A percentile compares a stretch with the other conserved stretches of the same genome.
Evolutionary conservation across 2,888 invertebrate species (phyloP).

Genomic region (Blera fallax): DNA sequence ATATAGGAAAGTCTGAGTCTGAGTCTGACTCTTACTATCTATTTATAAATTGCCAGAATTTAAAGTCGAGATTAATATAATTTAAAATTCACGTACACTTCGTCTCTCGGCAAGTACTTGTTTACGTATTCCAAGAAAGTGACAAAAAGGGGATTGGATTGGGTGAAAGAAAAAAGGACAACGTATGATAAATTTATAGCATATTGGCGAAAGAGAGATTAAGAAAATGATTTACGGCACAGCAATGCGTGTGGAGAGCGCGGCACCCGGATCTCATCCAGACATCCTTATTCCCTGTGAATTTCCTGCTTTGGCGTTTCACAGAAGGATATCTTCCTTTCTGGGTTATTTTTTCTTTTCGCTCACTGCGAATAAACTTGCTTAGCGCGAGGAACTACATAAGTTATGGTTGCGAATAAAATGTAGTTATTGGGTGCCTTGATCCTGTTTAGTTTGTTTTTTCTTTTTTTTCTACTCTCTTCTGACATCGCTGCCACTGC

Average conservation of each 20-base stretch:
- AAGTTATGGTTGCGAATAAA: slow-evolving; percentile 68
- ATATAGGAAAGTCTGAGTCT: neutral
- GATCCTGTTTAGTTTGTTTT: slow-evolving; percentile 51
- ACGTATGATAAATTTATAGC: slow-evolving; percentile 70
- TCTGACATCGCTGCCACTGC: neutral
- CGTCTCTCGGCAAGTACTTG: slow-evolving; percentile 7
- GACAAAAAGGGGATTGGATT: slow-evolving; percentile 43
- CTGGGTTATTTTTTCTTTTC: neutral
- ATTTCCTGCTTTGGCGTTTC: slow-evolving; percentile 39
- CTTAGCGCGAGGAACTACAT: slow-evolving; percentile 63
- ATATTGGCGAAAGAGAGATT: slow-evolving; percentile 72
- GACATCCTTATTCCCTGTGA: slow-evolving; percentile 57
- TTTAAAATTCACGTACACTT: slow-evolving; percentile 40
- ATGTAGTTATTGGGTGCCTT: slow-evolving; percentile 67
- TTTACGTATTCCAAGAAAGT: slow-evolving; percentile 40
- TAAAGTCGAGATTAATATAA: slow-evolving; percentile 52
- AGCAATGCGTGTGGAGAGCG: slow-evolving; percentile 54
- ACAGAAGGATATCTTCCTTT: slow-evolving; percentile 35
- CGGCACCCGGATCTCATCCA: slow-evolving; percentile 53
- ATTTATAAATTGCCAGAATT: neutral
- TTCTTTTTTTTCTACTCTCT: neutral
- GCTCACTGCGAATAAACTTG: slow-evolving; percentile 51
- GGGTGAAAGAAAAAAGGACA: slow-evolving; percentile 38
- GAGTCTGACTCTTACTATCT: neutral
- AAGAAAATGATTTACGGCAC: slow-evolving; percentile 68